These are phyloP conservation scores for Agelastica alni DNA, from an alignment of 2,888 invertebrate genomes.

Conservation along the genomic window DNA sequence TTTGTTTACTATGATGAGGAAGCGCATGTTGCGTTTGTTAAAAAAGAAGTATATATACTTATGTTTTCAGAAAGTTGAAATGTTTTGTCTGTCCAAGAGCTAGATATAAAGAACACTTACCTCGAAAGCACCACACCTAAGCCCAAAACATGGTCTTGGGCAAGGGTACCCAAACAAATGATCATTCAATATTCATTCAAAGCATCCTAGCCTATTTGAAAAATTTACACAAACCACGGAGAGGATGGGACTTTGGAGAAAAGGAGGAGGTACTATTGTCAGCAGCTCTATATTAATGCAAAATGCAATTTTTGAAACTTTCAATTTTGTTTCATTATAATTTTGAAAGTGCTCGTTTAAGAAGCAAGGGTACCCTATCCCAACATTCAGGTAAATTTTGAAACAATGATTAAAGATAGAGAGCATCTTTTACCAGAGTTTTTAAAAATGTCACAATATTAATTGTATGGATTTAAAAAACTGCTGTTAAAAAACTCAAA, in stretches of 20 bases:
- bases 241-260: conserved; percentile 34
- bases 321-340: conserved; percentile 32
- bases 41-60: too few species aligned
- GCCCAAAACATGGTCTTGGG: conserved; percentile 40
- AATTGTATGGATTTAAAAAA: too few species aligned
- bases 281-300: conserved; percentile 9
- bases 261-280: conserved; percentile 46
- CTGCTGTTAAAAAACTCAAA: too few species aligned
- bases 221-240: conserved; percentile 12
- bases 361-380: conserved; percentile 93
- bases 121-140: conserved; percentile 27
- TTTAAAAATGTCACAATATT: too few species aligned
- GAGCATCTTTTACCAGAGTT: conserved; percentile 41
- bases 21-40: too few species aligned
- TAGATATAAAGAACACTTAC: conserved; percentile 37
- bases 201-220: conserved; percentile 28
- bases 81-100: conserved; percentile 2
- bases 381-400: conserved; percentile 89
- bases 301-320: background rate
- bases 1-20: too few species aligned
- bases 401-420: conserved; percentile 41
- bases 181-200: conserved; percentile 5
- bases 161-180: conserved; percentile 52
- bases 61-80: background rate
- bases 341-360: conserved; percentile 56